phyloP scores from a whole-genome alignment of 2,113 vertebrate genomes.

The Camelus bactrianus region DNA sequence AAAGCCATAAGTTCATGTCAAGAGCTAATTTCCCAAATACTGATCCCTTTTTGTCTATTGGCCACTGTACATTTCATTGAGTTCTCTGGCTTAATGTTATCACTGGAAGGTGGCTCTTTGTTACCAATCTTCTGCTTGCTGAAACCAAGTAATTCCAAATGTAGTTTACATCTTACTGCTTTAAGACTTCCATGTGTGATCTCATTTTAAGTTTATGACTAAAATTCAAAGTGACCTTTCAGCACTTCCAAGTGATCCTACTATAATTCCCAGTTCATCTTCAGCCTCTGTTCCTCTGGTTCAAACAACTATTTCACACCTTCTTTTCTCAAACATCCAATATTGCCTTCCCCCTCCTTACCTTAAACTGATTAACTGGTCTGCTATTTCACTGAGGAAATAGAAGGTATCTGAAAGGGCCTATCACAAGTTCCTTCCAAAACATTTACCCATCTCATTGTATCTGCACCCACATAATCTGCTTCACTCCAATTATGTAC shows the following conservation, averaged over 20 bases:
- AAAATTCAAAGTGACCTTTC: background rate
- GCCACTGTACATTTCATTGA: background rate
- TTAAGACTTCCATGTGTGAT: background rate
- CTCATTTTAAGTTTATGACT: background rate
- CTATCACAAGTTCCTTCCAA: background rate
- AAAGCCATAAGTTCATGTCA: background rate
- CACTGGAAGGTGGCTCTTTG: background rate
- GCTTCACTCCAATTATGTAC: background rate
- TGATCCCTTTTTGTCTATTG: background rate
- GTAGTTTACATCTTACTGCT: background rate
- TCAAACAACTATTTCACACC: background rate
- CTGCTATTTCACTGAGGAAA: background rate
- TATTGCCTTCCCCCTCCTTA: background rate
- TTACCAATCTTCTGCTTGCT: background rate
- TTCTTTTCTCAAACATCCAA: background rate
- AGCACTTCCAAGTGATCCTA: background rate
- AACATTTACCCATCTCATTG: background rate
- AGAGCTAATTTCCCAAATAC: background rate
- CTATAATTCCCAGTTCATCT: background rate
- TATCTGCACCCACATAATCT: background rate
- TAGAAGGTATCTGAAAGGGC: background rate
- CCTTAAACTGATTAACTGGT: background rate
- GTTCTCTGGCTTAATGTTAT: background rate
- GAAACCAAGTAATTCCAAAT: background rate
- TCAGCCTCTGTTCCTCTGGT: background rate